Evolutionary conservation across 2,797 vertebrate species (phyloP), one percentile per base, ranked within the genome.

Genomic region (Catamblyrhynchus diadema): DNA sequence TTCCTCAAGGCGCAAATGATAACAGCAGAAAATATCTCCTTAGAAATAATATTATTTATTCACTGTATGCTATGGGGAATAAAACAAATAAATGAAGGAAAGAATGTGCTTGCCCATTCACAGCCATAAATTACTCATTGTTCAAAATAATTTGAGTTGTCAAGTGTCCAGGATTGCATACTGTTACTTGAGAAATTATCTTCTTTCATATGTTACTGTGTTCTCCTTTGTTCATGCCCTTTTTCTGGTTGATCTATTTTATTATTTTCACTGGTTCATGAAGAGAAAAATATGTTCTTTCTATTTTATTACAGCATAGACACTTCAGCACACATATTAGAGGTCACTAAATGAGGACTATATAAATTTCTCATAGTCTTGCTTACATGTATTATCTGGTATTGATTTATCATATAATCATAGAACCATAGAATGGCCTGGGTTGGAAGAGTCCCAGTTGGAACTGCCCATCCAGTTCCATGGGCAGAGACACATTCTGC

Each of bases 1-100:
- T 92, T 65, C 62, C 32, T 75, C 14, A 35, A 71, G 61, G n/a
- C 0, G 0, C 61, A 77, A 82, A 93, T 69, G 5, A 45, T 65
- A 78, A 81, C n/a, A 94, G n/a, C 14, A 44, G 67, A 91, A 89
- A 93, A 87, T 59, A 19, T 23, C 48, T 77, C 88, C 81, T 93
- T 90, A 73, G 27, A 93, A 67, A 19, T 81, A 79, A 65, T 86
- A 75, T 74, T 90, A 70, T 94, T 87, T 94, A 84, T 90, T 81
- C 86, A 21, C 37, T 64, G 17, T 39, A n/a, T 90, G 8, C 35
- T 88, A 14, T 1, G 6, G 42, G 33, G 39, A 90, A 84, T 85
- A 59, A 88, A 94, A 62, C 32, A 88, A 81, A 84, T 79, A 65
- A 81, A 90, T 56, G 35, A 83, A 81, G 14, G 41, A 89, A 73